Percentiles rank a stretch among this genome's conserved stretches.
Evolutionary conservation across 2,888 invertebrate genomes (phyloP).

Genomic region (Enchytraeus crypticus): DNA sequence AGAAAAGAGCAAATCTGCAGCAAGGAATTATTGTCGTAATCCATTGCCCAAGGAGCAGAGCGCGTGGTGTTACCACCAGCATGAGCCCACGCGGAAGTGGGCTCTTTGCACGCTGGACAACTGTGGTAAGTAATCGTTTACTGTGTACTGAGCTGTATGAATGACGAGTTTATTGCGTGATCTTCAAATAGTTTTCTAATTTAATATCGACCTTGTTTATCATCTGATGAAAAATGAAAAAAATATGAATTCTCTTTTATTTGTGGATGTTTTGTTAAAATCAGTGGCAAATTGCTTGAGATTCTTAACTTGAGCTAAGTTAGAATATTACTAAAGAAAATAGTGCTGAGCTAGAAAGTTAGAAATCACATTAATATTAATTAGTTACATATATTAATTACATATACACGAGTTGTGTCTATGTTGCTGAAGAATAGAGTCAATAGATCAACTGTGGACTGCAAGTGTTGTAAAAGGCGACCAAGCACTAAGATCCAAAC

Average conservation of each 20-base stretch:
- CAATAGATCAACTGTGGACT: no score
- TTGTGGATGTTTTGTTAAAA: not conserved
- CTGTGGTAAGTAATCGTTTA: constrained; percentile 20
- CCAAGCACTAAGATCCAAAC: no score
- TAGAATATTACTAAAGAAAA: not conserved
- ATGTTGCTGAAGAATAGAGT: no score
- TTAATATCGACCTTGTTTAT: no score
- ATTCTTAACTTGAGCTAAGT: not conserved
- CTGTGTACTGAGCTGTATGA: not conserved
- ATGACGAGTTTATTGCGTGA: not conserved
- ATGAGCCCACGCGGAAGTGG: constrained; percentile 10
- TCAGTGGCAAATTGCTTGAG: no score
- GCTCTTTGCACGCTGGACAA: constrained; percentile 19
- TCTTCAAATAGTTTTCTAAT: no score
- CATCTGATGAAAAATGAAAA: no score
- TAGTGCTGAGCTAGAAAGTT: no score
- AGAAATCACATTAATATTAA: no score
- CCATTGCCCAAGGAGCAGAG: constrained; percentile 15
- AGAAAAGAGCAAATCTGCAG: constrained; percentile 9
- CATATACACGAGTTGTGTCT: no score
- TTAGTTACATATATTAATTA: no score
- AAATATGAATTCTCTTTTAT: not conserved
- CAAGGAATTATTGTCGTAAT: constrained; percentile 25
- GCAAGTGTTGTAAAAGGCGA: no score
- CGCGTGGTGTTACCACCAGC: constrained; percentile 23